phyloP scores from a whole-genome alignment of 2,797 vertebrate genomes.

The Anas flavirostris region DNA sequence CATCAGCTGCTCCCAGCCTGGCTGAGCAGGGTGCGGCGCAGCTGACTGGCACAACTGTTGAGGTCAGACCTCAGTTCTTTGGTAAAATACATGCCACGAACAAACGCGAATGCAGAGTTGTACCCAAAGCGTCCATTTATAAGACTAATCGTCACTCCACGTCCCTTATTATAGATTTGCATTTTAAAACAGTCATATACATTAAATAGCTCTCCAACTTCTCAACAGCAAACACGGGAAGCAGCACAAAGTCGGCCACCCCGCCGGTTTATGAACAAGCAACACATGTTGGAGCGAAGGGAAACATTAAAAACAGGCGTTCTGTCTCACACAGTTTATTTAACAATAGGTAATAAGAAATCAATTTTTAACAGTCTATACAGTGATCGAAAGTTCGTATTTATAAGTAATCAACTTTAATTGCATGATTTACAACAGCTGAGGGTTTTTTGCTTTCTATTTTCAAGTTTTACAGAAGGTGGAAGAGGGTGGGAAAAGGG shows the following conservation, averaged over 20 bases:
- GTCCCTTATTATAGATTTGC: slow-evolving; percentile 71
- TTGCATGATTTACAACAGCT: slow-evolving; percentile 88
- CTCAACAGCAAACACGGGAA: slow-evolving; percentile 82
- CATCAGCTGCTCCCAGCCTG: slow-evolving; percentile 12
- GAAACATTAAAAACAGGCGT: slow-evolving; percentile 71
- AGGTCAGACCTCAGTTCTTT: slow-evolving; percentile 50
- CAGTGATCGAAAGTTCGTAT: slow-evolving; percentile 88
- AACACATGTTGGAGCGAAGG: slow-evolving; percentile 59
- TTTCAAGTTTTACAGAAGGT: slow-evolving; percentile 86
- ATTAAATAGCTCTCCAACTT: slow-evolving; percentile 86
- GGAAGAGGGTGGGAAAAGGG: slow-evolving; percentile 67
- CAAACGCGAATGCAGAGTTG: not conserved
- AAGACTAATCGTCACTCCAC: slow-evolving; percentile 41
- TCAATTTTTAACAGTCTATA: slow-evolving; percentile 89
- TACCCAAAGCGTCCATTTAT: slow-evolving; percentile 45
- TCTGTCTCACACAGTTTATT: slow-evolving; percentile 90
- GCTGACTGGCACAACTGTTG: slow-evolving; percentile 31
- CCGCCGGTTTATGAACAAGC: slow-evolving; percentile 30
- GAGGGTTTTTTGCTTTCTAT: slow-evolving; percentile 85
- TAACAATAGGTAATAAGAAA: slow-evolving; percentile 90
- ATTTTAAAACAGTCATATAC: slow-evolving; percentile 88
- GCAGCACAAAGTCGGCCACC: slow-evolving; percentile 33
- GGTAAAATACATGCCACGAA: slow-evolving; percentile 42
- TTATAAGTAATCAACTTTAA: slow-evolving; percentile 89
- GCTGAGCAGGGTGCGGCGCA: not conserved